Base-by-base conservation (phyloP, 2,888 invertebrate species). In the Lydus trimaculatus region DNA sequence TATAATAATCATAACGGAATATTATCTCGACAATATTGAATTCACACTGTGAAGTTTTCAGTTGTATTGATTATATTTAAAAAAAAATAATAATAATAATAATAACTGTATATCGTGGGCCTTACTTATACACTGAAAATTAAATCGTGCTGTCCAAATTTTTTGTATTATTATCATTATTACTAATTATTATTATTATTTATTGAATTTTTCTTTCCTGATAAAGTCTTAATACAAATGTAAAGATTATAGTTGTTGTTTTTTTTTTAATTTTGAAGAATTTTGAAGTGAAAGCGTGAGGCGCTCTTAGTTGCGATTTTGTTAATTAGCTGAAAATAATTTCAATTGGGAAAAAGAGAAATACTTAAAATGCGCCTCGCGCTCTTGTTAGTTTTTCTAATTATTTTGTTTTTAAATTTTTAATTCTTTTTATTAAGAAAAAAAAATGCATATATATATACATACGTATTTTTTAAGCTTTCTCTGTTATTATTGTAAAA, bases 71-170 rank as follows among this genome's bases (percentile, higher is more conserved):
- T 84, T 84, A 84, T 56, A 56, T 56, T 25, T 25, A 25, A 56
- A 48, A 11, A 20, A 48, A 56, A 56, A 48, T 11, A 48, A 48
- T n/a, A 48, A 17, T 17, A 43, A 33, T 33, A 33, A 36, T 36
- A 36, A 52, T 85, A 84, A 84, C 80, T 83, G 84, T 85, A 84
- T 85, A 85, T 85, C 84, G 85, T 87, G 86, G 86, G 86, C 86
- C 86, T 86, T 86, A 86, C 85, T 56, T 86, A 85, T 85, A 86
- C 83, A 86, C 85, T 85, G 85, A 85, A 85, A 85, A 84, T 85
- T 84, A 81, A 84, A 80, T 81, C 81, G 85, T 86, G 84, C 85
- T 86, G 86, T 86, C 86, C 85, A 86, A 85, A 84, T 81, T 81
- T 80, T 82, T 67, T 25, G 48, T 56, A 71, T 67, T 67, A 67